phyloP scores from a whole-genome alignment of 2,113 vertebrate species.

The Equus quagga region DNA sequence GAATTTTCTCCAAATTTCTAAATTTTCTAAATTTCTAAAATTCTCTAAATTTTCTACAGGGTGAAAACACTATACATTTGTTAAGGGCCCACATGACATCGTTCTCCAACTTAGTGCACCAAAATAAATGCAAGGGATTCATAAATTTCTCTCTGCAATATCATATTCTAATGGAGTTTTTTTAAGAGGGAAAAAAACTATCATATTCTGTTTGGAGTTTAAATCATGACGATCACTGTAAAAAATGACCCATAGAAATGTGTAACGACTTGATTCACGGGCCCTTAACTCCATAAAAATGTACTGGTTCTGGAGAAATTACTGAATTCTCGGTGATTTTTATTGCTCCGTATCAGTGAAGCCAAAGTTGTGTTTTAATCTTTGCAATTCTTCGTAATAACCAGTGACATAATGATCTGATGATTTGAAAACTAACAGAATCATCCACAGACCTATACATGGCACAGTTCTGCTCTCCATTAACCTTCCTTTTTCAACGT shows the following conservation, averaged over 20 bases:
- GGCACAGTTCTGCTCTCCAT: not conserved
- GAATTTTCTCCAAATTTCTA: not conserved
- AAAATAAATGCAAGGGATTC: not conserved
- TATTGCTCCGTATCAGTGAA: not conserved
- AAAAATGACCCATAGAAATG: not conserved
- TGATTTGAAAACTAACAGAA: not conserved
- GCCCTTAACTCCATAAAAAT: not conserved
- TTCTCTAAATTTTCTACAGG: not conserved
- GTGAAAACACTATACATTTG: not conserved
- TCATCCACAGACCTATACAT: not conserved
- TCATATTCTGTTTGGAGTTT: not conserved
- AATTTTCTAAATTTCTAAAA: too few species aligned
- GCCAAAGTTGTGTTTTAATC: not conserved
- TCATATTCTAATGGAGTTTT: not conserved
- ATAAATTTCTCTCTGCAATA: not conserved
- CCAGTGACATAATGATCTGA: not conserved
- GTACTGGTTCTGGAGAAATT: not conserved
- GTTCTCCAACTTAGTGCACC: not conserved
- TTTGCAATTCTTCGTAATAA: not conserved
- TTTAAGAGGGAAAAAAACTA: not conserved
- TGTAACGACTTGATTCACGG: not conserved
- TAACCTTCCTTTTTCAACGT: conserved; percentile 10
- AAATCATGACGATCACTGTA: not conserved
- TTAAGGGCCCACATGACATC: not conserved
- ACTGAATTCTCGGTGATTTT: not conserved